These are phyloP conservation scores for Caenorhabditis becei DNA, from an alignment of 2,888 invertebrate species.

Conservation along the genomic window DNA sequence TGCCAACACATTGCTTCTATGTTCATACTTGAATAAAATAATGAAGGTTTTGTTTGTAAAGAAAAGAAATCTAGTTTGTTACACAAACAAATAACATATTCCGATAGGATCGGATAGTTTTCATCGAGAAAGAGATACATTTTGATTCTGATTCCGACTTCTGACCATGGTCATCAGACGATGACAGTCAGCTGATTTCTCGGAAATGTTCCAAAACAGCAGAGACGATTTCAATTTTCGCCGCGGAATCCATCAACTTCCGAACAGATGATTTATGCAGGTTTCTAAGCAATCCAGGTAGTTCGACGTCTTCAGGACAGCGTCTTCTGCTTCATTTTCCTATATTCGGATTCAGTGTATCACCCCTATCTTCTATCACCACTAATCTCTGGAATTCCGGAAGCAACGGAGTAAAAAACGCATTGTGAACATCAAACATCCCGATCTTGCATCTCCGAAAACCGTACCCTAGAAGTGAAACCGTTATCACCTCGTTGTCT, in stretches of 20 bases:
- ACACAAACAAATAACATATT: too few species aligned
- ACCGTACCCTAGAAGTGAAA: neutral
- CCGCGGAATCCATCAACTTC: too few species aligned
- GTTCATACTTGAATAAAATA: neutral
- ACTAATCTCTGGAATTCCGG: too few species aligned
- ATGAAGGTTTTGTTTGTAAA: neutral
- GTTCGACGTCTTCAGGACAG: too few species aligned
- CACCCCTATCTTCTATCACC: too few species aligned
- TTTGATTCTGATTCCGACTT: neutral
- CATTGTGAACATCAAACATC: too few species aligned
- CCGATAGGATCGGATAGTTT: neutral
- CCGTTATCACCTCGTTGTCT: neutral
- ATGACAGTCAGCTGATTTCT: neutral
- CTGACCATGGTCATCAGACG: neutral
- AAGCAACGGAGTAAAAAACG: too few species aligned
- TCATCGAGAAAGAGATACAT: neutral
- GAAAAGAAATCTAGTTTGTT: too few species aligned
- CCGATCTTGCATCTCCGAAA: neutral
- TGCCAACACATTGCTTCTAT: constrained; percentile 10
- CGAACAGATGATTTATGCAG: too few species aligned
- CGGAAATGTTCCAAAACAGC: neutral
- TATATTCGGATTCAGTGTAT: too few species aligned
- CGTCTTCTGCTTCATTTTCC: too few species aligned
- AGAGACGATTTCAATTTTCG: neutral
- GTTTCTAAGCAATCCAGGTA: too few species aligned